These are phyloP conservation scores for Mycteria americana DNA, from an alignment of 2,797 vertebrate species.

Conservation along the genomic window DNA sequence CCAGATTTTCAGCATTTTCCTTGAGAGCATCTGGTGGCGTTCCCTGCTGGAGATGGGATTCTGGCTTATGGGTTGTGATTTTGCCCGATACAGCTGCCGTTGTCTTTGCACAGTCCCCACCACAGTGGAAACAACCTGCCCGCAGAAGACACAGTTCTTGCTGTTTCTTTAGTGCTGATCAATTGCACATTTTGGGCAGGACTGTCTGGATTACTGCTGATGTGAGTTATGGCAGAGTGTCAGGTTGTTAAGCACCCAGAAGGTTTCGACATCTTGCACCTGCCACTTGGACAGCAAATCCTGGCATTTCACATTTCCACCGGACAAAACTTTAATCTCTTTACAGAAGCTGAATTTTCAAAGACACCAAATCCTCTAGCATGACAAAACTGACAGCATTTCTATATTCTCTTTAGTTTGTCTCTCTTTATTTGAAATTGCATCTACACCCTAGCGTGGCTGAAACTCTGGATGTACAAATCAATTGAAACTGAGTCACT, in stretches of 20 bases:
- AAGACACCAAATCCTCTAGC: not conserved
- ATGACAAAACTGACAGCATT: not conserved
- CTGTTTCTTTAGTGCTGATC: not conserved
- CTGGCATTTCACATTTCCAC: not conserved
- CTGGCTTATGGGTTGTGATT: not conserved
- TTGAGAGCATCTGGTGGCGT: not conserved
- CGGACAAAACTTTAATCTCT: not conserved
- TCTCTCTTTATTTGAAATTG: not conserved
- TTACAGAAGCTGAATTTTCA: not conserved
- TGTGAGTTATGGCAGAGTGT: not conserved
- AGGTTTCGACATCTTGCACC: not conserved
- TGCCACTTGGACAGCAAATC: not conserved
- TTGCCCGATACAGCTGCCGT: not conserved
- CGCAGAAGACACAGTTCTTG: rapidly evolving
- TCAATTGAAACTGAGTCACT: constrained; percentile 46
- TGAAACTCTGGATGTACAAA: constrained; percentile 17
- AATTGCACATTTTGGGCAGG: not conserved
- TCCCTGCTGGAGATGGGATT: not conserved
- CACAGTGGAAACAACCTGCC: not conserved
- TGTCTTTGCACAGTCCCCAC: not conserved
- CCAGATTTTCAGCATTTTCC: not conserved
- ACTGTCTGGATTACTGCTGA: not conserved
- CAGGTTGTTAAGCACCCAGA: not conserved
- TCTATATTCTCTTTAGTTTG: not conserved
- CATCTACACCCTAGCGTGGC: not conserved